phyloP scores from a whole-genome alignment of 2,113 vertebrate species.

The Pterocles gutturalis region DNA sequence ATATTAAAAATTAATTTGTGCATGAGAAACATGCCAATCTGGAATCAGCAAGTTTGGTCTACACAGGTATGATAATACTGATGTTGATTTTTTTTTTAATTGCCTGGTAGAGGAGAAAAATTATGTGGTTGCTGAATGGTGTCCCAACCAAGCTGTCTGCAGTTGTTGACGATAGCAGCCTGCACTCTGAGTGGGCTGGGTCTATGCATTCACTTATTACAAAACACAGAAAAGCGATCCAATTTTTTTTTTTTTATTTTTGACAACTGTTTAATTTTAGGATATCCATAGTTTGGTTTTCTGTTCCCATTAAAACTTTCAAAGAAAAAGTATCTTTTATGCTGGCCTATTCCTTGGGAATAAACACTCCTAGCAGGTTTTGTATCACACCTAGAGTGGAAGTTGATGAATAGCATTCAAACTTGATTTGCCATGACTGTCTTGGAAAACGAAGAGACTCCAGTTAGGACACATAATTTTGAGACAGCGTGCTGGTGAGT shows the following conservation, averaged over 20 bases:
- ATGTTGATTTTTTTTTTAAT: background rate
- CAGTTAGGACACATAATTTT: background rate
- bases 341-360: background rate
- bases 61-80: background rate
- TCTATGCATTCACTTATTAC: background rate
- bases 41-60: background rate
- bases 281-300: background rate
- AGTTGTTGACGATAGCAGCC: background rate
- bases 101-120: background rate
- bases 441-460: background rate
- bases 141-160: background rate
- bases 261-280: background rate
- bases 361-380: background rate
- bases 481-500: background rate
- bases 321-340: background rate
- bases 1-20: background rate
- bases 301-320: too few relatives aligned
- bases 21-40: background rate
- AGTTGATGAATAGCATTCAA: background rate
- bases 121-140: background rate
- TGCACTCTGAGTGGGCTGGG: background rate
- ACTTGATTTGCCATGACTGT: background rate
- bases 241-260: background rate
- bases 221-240: background rate
- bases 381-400: background rate